Percentiles rank a stretch among this genome's conserved stretches.
Conservation (phyloP, 2,113 vertebrate species). For the Condylura cristata region DNA sequence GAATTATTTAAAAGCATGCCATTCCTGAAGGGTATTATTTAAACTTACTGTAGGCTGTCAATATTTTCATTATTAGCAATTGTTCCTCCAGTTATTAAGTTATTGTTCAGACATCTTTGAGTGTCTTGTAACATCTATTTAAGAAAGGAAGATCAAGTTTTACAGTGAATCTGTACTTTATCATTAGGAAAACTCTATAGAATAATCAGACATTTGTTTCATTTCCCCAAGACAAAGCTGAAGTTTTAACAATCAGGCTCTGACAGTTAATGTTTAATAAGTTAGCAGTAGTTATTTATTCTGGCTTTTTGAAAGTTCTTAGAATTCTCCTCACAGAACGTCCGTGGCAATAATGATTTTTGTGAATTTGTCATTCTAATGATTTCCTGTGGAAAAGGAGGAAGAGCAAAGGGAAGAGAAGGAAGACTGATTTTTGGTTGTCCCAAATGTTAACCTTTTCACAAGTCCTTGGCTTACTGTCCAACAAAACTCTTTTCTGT, state of each 20-base stretch:
- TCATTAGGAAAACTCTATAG: background rate
- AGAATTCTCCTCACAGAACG: background rate
- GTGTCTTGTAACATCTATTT: background rate
- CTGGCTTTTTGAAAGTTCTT: constrained; percentile 1
- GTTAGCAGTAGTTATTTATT: constrained; percentile 18
- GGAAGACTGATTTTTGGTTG: background rate
- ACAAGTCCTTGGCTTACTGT: background rate
- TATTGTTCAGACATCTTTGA: background rate
- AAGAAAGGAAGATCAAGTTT: background rate
- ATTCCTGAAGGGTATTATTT: background rate
- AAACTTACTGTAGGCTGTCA: background rate
- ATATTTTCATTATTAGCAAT: background rate
- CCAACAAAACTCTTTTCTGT: background rate
- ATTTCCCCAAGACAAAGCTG: background rate
- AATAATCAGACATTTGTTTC: background rate
- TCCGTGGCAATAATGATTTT: background rate
- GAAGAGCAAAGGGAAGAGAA: background rate
- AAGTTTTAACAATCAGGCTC: background rate
- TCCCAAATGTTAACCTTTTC: background rate
- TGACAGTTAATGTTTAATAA: constrained; percentile 23
- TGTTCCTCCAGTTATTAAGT: background rate
- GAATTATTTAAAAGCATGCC: constrained; percentile 38
- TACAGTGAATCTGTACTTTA: background rate
- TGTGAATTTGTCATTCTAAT: background rate
- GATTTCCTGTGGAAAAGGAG: background rate